Evolutionary conservation across 2,888 invertebrate species (phyloP).

Genomic region (Fissipunctia ypsillon): DNA sequence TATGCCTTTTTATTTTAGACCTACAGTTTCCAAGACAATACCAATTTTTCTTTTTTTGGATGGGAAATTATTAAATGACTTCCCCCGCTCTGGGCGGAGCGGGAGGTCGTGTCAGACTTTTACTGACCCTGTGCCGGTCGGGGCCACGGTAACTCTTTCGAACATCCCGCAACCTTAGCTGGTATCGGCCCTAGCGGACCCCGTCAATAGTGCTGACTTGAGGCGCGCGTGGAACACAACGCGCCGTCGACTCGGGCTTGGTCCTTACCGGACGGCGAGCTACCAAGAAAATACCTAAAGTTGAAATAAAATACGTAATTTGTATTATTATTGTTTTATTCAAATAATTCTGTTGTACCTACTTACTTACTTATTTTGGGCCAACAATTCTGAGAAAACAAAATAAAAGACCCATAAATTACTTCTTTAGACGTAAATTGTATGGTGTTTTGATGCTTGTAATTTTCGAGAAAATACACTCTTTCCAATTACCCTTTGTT

Average conservation of each 20-base stretch:
- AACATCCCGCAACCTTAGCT: too few relatives aligned
- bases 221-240: too few relatives aligned
- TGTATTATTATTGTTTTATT: background rate
- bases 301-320: background rate
- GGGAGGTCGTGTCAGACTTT: too few relatives aligned
- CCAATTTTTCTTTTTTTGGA: too few relatives aligned
- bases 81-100: too few relatives aligned
- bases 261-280: too few relatives aligned
- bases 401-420: conserved; percentile 41
- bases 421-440: conserved; percentile 47
- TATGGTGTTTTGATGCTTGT: conserved; percentile 38
- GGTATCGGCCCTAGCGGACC: too few relatives aligned
- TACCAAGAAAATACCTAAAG: background rate
- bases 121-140: too few relatives aligned
- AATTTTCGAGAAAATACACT: conserved; percentile 44
- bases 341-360: conserved; percentile 8
- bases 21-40: background rate
- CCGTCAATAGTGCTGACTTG: too few relatives aligned
- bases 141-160: too few relatives aligned
- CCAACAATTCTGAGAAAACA: conserved; percentile 8
- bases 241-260: too few relatives aligned
- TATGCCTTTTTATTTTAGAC: background rate
- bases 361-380: background rate
- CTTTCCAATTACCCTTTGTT: conserved; percentile 51
- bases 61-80: too few relatives aligned